Percentiles rank a stretch among this genome's conserved stretches.
Evolutionary conservation across 2,888 invertebrate species (phyloP).

Genomic region (Harmothoe impar): DNA sequence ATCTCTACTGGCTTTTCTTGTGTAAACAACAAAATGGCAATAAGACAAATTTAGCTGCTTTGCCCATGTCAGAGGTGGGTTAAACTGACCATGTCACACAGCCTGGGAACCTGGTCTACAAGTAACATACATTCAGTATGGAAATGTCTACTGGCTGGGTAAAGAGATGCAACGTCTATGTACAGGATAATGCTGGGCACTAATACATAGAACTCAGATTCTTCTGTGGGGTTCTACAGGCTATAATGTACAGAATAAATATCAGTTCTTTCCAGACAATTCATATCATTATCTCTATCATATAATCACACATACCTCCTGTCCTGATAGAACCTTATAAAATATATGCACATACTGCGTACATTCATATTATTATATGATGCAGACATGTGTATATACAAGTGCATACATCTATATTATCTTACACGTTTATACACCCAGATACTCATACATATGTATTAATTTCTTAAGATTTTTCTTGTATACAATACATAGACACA

Average conservation of each 20-base stretch:
- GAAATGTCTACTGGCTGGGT: not conserved
- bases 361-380: not conserved
- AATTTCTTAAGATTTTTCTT: not conserved
- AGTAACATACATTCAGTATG: constrained; percentile 14
- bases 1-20: not conserved
- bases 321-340: not conserved
- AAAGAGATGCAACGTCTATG: not conserved
- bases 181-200: not conserved
- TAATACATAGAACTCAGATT: not conserved
- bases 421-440: not conserved
- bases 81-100: not conserved
- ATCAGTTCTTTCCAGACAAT: not conserved
- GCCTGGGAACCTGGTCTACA: not conserved
- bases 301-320: not conserved
- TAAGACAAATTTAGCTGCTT: not conserved
- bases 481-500: not conserved
- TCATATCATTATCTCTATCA: not conserved
- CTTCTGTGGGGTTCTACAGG: not conserved
- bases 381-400: not conserved
- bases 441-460: not conserved
- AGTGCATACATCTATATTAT: not conserved
- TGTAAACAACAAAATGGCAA: not conserved
- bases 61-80: constrained; percentile 2
- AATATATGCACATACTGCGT: constrained; percentile 6
- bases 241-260: constrained; percentile 38